These are phyloP conservation scores for Phodopus roborovskii DNA, from an alignment of 2,113 vertebrate species.

Conservation along the genomic window DNA sequence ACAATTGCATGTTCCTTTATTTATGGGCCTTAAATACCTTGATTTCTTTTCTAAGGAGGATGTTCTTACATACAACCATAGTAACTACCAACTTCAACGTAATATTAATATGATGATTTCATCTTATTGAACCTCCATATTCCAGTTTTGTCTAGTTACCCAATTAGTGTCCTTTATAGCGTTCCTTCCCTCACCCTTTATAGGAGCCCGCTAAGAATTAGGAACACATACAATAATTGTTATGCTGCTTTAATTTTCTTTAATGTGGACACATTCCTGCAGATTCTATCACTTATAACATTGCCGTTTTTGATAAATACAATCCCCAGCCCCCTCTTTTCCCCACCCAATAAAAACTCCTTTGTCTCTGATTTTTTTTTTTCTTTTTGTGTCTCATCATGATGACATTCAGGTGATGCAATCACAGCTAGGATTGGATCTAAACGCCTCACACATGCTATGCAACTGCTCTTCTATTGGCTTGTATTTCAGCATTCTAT, in stretches of 20 bases:
- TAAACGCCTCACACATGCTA: not conserved
- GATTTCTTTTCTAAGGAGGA: not conserved
- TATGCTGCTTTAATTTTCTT: not conserved
- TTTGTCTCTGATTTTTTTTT: conserved; percentile 10
- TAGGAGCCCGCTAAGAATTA: not conserved
- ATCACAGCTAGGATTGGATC: not conserved
- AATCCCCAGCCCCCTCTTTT: not conserved
- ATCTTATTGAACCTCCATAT: not conserved
- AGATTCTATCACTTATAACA: not conserved
- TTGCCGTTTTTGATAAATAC: not conserved
- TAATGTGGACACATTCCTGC: not conserved
- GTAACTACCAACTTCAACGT: conserved; percentile 17
- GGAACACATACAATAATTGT: not conserved
- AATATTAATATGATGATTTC: not conserved
- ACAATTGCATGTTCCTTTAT: not conserved
- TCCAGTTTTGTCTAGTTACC: conserved; percentile 24
- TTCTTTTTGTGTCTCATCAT: not conserved
- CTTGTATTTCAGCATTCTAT: not conserved
- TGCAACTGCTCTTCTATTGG: not conserved
- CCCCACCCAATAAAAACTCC: not conserved
- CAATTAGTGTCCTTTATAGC: not conserved
- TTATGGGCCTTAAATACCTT: conserved; percentile 19
- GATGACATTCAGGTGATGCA: conserved; percentile 17
- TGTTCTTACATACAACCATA: conserved; percentile 26
- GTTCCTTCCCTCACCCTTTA: not conserved